These are phyloP conservation scores for Zaprionus lineosus DNA, from an alignment of 2,888 invertebrate species.

Conservation along the genomic window DNA sequence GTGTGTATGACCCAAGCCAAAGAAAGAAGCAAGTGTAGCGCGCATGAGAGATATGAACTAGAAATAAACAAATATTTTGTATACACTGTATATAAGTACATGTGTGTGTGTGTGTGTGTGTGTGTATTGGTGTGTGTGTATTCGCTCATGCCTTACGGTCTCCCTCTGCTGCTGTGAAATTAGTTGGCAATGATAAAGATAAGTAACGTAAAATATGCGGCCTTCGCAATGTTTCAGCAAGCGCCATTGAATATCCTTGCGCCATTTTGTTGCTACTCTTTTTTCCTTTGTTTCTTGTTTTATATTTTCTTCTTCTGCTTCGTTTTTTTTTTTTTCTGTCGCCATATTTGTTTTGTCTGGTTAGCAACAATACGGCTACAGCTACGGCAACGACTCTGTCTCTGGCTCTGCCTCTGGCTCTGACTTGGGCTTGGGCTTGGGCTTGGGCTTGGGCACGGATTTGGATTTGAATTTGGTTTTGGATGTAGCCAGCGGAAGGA, in stretches of 20 bases:
- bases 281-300: not conserved
- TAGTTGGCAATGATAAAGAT: slow-evolving; percentile 80
- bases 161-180: slow-evolving; percentile 61
- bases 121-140: slow-evolving; percentile 17
- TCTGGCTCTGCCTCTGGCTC: slow-evolving; percentile 27
- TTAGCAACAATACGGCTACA: slow-evolving; percentile 52
- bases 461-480: not conserved
- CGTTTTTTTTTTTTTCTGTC: slow-evolving; percentile 42
- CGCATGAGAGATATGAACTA: slow-evolving; percentile 78
- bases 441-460: too few species aligned
- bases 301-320: slow-evolving; percentile 1
- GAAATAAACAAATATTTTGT: slow-evolving; percentile 79
- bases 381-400: slow-evolving; percentile 30
- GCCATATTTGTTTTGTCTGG: slow-evolving; percentile 72
- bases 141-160: slow-evolving; percentile 23
- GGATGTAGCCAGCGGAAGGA: slow-evolving; percentile 35
- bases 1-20: slow-evolving; percentile 4
- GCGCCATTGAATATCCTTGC: slow-evolving; percentile 69
- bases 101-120: slow-evolving; percentile 9
- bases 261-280: slow-evolving; percentile 40
- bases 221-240: slow-evolving; percentile 68
- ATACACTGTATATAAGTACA: slow-evolving; percentile 27
- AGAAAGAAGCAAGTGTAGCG: slow-evolving; percentile 67
- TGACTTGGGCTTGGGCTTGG: slow-evolving; percentile 45
- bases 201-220: slow-evolving; percentile 79